phyloP scores from a whole-genome alignment of 2,113 vertebrate genomes.

The Gymnocephalus cernua region DNA sequence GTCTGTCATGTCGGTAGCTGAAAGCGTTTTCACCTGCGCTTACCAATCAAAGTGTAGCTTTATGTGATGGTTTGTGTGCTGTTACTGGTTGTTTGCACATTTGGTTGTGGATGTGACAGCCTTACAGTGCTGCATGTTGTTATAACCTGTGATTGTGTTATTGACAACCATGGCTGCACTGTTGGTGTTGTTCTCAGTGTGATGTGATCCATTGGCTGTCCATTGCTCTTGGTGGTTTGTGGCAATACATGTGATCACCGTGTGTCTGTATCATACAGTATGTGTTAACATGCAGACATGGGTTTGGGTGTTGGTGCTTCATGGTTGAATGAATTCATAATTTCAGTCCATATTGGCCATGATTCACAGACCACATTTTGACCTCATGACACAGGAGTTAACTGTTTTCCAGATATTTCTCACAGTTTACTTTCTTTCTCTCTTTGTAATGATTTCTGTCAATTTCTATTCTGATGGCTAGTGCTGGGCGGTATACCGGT shows the following conservation, averaged over 20 bases:
- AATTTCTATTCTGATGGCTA: conserved; percentile 15
- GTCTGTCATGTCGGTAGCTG: neutral
- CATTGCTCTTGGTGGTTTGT: conserved; percentile 33
- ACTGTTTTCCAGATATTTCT: neutral
- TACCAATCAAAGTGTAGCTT: neutral
- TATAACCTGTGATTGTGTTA: conserved; percentile 17
- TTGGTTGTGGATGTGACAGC: conserved; percentile 21
- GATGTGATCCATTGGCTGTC: conserved; percentile 14
- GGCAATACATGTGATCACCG: conserved; percentile 8
- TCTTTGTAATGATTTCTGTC: conserved; percentile 2
- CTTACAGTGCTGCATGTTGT: conserved; percentile 52
- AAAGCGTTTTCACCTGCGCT: conserved; percentile 2
- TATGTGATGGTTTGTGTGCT: conserved; percentile 19
- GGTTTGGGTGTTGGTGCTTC: neutral
- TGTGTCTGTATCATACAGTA: conserved; percentile 5
- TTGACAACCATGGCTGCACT: conserved; percentile 22
- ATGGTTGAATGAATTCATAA: conserved; percentile 12
- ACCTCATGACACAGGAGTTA: neutral
- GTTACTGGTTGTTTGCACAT: conserved; percentile 15
- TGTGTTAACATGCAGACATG: conserved; percentile 22
- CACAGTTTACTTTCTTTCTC: neutral
- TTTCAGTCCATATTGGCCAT: neutral
- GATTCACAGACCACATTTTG: conserved; percentile 12
- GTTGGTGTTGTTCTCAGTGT: conserved; percentile 17
- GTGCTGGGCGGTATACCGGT: too few relatives aligned